phyloP scores from a whole-genome alignment of 2,888 invertebrate genomes.

The Hipparchia semele region DNA sequence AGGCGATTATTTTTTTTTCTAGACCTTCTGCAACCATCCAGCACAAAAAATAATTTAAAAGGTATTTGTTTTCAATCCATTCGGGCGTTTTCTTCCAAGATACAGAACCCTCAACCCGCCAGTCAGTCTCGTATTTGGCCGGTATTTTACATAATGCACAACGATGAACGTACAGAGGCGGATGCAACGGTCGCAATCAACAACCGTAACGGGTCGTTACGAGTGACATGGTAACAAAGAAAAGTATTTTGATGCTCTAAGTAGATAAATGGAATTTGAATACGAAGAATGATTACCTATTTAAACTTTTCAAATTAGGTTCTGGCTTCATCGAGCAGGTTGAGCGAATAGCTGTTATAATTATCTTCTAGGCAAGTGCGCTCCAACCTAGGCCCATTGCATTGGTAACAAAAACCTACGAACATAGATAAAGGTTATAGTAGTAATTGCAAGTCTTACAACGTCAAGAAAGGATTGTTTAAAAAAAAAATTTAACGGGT shows the following conservation, averaged over 20 bases:
- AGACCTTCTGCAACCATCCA: too few species aligned
- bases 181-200: conserved; percentile 28
- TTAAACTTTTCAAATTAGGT: background rate
- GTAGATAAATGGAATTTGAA: conserved; percentile 2
- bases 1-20: too few species aligned
- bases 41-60: background rate
- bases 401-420: too few species aligned
- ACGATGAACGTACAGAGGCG: conserved; percentile 15
- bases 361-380: background rate
- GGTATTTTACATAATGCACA: conserved; percentile 14
- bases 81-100: background rate
- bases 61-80: background rate
- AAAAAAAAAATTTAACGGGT: too few species aligned
- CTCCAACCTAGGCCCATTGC: too few species aligned
- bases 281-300: conserved; percentile 5
- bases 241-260: conserved; percentile 20
- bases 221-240: conserved; percentile 24
- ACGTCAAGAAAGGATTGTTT: too few species aligned
- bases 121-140: background rate
- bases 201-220: conserved; percentile 24
- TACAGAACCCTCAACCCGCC: background rate
- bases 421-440: too few species aligned
- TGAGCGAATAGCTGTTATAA: background rate
- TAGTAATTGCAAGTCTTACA: too few species aligned
- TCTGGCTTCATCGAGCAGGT: too few species aligned